Percentiles rank a stretch among this genome's conserved stretches.
Conservation (phyloP, 2,113 vertebrate species). For the Ceyx margarethae region DNA sequence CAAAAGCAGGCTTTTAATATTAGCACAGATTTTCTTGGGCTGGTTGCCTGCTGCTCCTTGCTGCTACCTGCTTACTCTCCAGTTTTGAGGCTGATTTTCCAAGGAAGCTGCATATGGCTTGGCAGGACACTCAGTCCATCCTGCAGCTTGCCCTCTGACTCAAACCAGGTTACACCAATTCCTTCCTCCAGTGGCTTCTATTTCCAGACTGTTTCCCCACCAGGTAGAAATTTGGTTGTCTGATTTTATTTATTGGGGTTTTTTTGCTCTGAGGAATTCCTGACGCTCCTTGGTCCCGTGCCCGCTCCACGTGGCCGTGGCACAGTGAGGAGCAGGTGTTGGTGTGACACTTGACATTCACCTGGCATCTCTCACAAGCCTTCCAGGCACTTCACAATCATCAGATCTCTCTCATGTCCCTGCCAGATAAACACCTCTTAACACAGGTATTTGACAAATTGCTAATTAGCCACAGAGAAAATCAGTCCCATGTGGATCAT, state of each 20-base stretch:
- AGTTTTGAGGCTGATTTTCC: background rate
- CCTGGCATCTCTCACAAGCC: background rate
- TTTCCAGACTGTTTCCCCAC: background rate
- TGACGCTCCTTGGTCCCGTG: background rate
- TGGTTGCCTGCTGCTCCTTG: background rate
- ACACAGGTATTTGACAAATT: background rate
- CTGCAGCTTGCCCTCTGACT: background rate
- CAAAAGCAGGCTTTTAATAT: background rate
- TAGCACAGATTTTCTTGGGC: background rate
- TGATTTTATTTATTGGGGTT: background rate
- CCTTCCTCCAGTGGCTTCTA: background rate
- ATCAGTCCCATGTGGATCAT: background rate
- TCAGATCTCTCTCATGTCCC: background rate
- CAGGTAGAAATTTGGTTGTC: background rate
- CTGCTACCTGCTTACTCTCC: background rate
- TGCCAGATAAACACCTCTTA: fast-evolving
- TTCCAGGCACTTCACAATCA: background rate
- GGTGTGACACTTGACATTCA: fast-evolving
- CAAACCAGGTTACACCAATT: fast-evolving
- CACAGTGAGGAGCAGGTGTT: background rate
- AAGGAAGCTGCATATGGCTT: fast-evolving
- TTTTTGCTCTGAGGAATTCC: background rate
- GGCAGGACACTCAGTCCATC: background rate
- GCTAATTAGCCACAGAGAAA: background rate
- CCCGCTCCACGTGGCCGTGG: background rate